Evolutionary conservation across 1,140 invertebrate genomes (phyloP), one percentile per base, ranked within the genome.

Genomic region (Heliconius himera): DNA sequence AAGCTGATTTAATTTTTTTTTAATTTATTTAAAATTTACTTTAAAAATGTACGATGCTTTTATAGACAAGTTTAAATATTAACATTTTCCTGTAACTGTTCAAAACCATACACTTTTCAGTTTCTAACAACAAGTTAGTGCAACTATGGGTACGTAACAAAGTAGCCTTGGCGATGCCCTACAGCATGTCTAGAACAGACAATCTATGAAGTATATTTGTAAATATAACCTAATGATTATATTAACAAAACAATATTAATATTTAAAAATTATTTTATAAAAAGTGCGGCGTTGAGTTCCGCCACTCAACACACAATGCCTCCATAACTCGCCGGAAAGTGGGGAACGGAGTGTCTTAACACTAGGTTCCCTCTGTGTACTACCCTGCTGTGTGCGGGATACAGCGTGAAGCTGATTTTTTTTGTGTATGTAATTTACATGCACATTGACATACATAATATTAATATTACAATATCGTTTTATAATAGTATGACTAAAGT

Each of bases 61-160:
- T 4, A 54, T 54, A 20, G 20, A 41, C 36, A 72, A 2, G 70
- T 38, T 36, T n/a, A 72, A 72, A 33, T 70, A 70, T 33, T 22
- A 38, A 72, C 70, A 72, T 20, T 72, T 38, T 72, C 36, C 18
- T 41, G 8, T n/a, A 72, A 38, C 70, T 72, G 8, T 20, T 72
- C 36, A 72, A 72, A 72, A 72, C 33, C 26, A 66, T 66, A n/a
- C 60, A 22, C 22, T 66, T 66, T 66, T 66, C 9, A 66, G 11
- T 66, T 66, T 66, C 60, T 66, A 66, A 66, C 26, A 29, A 9
- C 3, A 66, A 66, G 22, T 66, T 66, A 16, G 26, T 66, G 26
- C 26, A 66, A 16, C 54, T 56, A 22, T 11, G 54, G n/a, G 54
- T 22, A 56, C 22, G 60, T 66, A 8, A 5, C 26, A 66, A 66